Base-by-base conservation (phyloP, 2,888 invertebrate species). In the Limnephilus rhombicus region DNA sequence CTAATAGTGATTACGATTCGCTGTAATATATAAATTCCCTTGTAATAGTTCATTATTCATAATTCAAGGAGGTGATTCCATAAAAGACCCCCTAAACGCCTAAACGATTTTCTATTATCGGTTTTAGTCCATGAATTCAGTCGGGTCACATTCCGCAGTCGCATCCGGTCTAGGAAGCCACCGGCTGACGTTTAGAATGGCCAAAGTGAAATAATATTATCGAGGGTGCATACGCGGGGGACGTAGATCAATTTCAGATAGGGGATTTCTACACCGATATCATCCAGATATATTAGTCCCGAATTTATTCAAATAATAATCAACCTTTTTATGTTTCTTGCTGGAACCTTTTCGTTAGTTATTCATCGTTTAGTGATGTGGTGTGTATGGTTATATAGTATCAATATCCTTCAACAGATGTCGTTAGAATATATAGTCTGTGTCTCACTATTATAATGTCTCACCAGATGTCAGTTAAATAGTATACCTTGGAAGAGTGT, bases 181-280 rank as follows among this genome's bases (percentile, higher is more conserved):
- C 92, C 82, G 81, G 89, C 83, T 89, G 89, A 91, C 89, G 91
- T 89, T 91, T 89, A 90, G 92, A 92, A 92, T 90, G 91, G 91
- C 91, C 90, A 82, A 90, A 93, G 90, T 93, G 93, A 93, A 93
- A 90, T 92, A 92, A 90, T 93, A 90, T 87, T 85, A 90, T 86
- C 80, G 91, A 90, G 92, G 90, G 90, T 90, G 92, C 90, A 91
- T 92, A 89, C 88, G 89, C 89, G 92, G 89, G 91, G 68, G 85
- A 80, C 90, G 80, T 49, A 92, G 93, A 93, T 93, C 93, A 93
- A 93, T 93, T 93, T 93, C 91, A 93, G 93, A 93, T 93, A 92
- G 92, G 83, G 85, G 68, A 41, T 49, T 49, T 86, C 83, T 83
- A 37, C 83, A 86, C 45, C 45, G 86, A 86, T 86, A 86, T n/a